A percentile compares a stretch with the other conserved stretches of the same genome.
Evolutionary conservation across 2,797 vertebrate species (phyloP).

Genomic region (Halcyon badia): DNA sequence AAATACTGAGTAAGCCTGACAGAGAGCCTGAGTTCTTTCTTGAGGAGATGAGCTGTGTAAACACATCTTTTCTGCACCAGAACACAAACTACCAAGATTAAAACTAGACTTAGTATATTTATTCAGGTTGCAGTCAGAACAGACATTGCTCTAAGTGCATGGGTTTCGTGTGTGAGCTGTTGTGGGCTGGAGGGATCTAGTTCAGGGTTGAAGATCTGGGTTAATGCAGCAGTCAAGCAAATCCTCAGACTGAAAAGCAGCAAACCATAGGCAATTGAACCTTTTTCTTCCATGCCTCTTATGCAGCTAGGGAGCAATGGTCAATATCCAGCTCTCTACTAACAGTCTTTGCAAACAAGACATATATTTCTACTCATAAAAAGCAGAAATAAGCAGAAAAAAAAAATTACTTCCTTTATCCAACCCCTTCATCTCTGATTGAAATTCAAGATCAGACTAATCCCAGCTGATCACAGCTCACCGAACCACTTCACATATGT

Average conservation of each 20-base stretch:
- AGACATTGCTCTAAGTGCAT: neutral
- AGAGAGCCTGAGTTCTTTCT: neutral
- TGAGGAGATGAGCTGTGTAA: neutral
- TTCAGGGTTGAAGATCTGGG: neutral
- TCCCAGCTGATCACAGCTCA: constrained; percentile 27
- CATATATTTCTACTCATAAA: neutral
- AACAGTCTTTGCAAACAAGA: neutral
- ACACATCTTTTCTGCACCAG: neutral
- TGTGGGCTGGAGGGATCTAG: neutral
- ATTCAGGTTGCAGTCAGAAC: neutral
- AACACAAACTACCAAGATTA: neutral
- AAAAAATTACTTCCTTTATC: neutral
- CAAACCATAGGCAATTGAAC: neutral
- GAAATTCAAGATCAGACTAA: constrained; percentile 48
- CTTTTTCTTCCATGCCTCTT: neutral
- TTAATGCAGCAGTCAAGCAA: neutral
- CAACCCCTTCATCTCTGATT: neutral
- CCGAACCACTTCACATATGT: constrained; percentile 18
- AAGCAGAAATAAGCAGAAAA: neutral
- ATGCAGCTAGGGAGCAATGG: neutral
- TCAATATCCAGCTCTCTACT: neutral
- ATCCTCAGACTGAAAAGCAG: neutral
- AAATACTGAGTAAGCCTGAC: neutral
- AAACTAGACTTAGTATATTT: neutral
- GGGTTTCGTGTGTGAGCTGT: neutral